Percentiles rank a stretch among this genome's conserved stretches.
Conservation (phyloP, 2,888 invertebrate species). For the Idaea biselata region DNA sequence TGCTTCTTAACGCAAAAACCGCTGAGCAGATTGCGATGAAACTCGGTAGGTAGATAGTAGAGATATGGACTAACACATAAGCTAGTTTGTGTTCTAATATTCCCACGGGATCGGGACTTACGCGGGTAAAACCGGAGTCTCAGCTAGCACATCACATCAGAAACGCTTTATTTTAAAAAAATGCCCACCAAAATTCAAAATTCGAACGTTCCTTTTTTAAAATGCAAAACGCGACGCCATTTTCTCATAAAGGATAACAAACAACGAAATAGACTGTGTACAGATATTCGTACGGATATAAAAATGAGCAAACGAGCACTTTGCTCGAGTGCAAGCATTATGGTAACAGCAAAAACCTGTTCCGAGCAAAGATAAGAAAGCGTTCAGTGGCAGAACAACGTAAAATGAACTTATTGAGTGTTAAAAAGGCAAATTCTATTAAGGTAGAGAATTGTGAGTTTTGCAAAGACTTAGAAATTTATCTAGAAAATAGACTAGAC, state of each 20-base stretch:
- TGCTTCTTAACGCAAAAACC: no score
- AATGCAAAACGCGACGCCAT: neutral
- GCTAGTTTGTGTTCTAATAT: no score
- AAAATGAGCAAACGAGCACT: constrained; percentile 25
- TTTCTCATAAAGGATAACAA: neutral
- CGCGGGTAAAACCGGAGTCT: no score
- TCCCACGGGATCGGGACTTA: no score
- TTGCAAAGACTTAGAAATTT: no score
- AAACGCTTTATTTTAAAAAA: constrained; percentile 2
- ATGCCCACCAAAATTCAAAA: no score
- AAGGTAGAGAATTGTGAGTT: constrained; percentile 21
- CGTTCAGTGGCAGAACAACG: constrained; percentile 9
- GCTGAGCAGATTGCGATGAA: no score
- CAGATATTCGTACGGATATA: constrained; percentile 9
- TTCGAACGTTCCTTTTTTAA: neutral
- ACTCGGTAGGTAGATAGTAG: no score
- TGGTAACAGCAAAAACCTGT: constrained; percentile 29
- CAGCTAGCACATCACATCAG: no score
- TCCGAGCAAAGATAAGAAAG: constrained; percentile 24
- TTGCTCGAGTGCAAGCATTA: constrained; percentile 21
- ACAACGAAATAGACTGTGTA: neutral
- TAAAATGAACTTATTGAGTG: constrained; percentile 25
- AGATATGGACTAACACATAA: no score
- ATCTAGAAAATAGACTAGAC: no score
- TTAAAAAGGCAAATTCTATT: constrained; percentile 31